phyloP scores from a whole-genome alignment of 2,113 vertebrate genomes.

The Ahaetulla prasina region DNA sequence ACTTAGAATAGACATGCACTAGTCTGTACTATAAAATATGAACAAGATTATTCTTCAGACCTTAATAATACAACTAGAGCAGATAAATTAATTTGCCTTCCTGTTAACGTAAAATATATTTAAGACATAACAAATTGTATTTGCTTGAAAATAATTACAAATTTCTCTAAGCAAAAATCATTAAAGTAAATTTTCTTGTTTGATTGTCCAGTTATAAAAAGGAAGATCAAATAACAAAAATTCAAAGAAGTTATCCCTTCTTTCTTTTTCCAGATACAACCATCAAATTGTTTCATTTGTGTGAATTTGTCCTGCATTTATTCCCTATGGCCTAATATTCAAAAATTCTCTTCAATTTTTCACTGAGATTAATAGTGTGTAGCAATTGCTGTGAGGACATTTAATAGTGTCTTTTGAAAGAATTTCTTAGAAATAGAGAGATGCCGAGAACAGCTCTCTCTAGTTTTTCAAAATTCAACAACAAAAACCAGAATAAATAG shows the following conservation, averaged over 20 bases:
- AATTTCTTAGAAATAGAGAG: constrained; percentile 22
- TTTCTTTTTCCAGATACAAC: constrained; percentile 28
- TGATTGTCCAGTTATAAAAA: not conserved
- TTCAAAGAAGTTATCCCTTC: not conserved
- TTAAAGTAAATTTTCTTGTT: not conserved
- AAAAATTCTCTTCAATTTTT: constrained; percentile 49
- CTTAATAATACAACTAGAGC: not conserved
- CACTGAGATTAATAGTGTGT: constrained; percentile 69
- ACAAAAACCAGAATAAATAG: constrained; percentile 59
- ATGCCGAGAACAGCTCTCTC: constrained; percentile 53
- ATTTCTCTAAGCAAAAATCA: not conserved
- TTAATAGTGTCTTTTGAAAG: constrained; percentile 59
- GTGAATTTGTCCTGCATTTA: constrained; percentile 17
- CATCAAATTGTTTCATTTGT: constrained; percentile 12
- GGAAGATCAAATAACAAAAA: not conserved
- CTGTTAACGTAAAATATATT: not conserved
- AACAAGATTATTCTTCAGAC: not conserved
- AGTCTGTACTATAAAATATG: not conserved
- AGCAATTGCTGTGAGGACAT: constrained; percentile 51
- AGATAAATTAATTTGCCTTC: not conserved
- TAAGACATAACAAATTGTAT: not conserved
- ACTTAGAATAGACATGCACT: not conserved
- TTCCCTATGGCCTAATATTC: constrained; percentile 35
- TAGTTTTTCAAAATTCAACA: constrained; percentile 43
- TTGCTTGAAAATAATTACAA: not conserved